Percentiles rank a stretch among this genome's conserved stretches.
Evolutionary conservation across 2,888 invertebrate species (phyloP).

Genomic region (Eueremaeus valkanovi): DNA sequence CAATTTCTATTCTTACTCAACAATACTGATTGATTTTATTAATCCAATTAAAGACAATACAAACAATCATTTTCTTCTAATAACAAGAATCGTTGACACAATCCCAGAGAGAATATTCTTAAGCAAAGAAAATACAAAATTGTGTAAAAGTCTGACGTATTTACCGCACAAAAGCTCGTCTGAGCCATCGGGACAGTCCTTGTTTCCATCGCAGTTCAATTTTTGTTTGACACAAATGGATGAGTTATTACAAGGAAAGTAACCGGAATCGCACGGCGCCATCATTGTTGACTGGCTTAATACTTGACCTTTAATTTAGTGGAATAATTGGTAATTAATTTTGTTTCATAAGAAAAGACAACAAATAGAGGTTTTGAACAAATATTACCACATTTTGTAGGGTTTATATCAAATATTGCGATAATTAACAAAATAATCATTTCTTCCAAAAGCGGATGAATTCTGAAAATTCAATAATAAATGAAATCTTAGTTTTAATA

Average conservation of each 20-base stretch:
- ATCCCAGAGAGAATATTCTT: too few relatives aligned
- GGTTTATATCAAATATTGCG: background rate
- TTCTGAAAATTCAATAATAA: too few relatives aligned
- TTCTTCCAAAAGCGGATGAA: background rate
- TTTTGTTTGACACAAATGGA: conserved; percentile 45
- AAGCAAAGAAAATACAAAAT: too few relatives aligned
- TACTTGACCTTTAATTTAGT: background rate
- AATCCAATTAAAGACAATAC: too few relatives aligned
- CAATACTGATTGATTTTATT: too few relatives aligned
- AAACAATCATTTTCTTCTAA: too few relatives aligned
- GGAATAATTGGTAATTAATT: background rate
- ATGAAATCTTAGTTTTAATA: too few relatives aligned
- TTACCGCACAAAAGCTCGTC: conserved; percentile 46
- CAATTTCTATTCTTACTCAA: too few relatives aligned
- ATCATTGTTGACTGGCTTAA: conserved; percentile 14
- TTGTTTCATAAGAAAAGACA: background rate
- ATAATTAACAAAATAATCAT: background rate
- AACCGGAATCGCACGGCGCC: conserved; percentile 42
- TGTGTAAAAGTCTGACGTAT: background rate
- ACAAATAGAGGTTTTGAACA: background rate
- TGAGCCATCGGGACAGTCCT: conserved; percentile 46
- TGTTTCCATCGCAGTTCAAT: conserved; percentile 44
- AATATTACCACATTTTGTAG: background rate
- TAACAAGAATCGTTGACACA: too few relatives aligned
- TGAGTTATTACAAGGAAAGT: conserved; percentile 46